Conservation (phyloP, 2,888 invertebrate genomes). For the Apomyelois bistriatella region DNA sequence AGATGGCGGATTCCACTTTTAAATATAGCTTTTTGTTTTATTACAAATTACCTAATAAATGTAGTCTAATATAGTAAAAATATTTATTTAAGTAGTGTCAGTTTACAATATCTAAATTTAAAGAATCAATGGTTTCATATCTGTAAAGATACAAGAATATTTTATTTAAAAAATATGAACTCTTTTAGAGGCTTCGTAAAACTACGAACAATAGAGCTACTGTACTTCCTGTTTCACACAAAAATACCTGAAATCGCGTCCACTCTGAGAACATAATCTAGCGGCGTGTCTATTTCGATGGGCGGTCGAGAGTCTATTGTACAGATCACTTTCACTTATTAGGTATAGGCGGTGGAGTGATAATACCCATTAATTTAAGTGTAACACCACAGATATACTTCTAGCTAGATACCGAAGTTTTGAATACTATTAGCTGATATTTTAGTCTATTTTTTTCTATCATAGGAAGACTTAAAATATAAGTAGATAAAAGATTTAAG, state of each 20-base stretch:
- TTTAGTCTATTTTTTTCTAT: no score
- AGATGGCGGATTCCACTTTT: no score
- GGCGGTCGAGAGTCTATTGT: neutral
- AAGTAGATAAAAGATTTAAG: no score
- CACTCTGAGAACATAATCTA: neutral
- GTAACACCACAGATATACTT: no score
- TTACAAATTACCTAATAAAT: no score
- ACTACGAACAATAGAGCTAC: constrained; percentile 13
- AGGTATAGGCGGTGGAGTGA: constrained; percentile 10
- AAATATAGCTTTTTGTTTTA: no score
- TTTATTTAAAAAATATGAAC: constrained; percentile 33
- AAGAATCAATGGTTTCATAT: constrained; percentile 3
- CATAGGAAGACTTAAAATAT: no score
- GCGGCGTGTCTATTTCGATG: constrained; percentile 9
- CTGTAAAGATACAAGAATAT: constrained; percentile 30
- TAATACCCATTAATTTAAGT: constrained; percentile 7
- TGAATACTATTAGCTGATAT: no score
- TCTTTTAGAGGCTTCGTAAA: constrained; percentile 25
- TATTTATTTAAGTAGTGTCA: neutral
- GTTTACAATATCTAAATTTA: neutral
- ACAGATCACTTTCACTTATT: constrained; percentile 10
- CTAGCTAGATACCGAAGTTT: no score
- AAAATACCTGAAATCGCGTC: constrained; percentile 1
- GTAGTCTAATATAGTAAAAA: no score
- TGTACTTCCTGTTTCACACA: constrained; percentile 22